Conservation (phyloP, 1,140 invertebrate genomes). For the Aphaenogaster ashmeadi region DNA sequence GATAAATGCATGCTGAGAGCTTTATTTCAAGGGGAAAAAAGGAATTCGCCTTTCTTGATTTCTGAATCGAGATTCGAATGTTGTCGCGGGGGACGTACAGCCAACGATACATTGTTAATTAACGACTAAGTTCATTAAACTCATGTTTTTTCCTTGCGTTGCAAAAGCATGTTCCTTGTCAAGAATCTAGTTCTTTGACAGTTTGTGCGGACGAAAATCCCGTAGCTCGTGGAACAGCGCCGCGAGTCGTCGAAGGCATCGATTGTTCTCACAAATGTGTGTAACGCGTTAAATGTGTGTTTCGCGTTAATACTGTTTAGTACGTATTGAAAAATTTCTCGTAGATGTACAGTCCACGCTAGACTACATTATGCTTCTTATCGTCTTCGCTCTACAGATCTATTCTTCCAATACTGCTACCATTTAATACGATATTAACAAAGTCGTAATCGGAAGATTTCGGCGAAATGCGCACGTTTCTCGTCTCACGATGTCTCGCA, state of each 20-base stretch:
- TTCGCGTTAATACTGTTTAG: conserved; percentile 56
- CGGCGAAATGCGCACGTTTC: conserved; percentile 39
- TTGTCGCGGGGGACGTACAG: conserved; percentile 19
- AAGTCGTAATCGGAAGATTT: conserved; percentile 64
- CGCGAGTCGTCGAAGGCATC: conserved; percentile 71
- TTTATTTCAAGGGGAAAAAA: conserved; percentile 66
- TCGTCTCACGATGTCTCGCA: conserved; percentile 3
- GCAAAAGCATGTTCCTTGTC: conserved; percentile 41
- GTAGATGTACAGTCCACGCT: conserved; percentile 74
- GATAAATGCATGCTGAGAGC: conserved; percentile 40
- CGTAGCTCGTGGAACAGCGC: conserved; percentile 55
- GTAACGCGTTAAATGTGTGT: conserved; percentile 10
- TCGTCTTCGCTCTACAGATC: conserved; percentile 32
- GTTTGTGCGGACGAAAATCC: conserved; percentile 37
- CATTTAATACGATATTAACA: conserved; percentile 62
- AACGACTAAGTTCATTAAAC: conserved; percentile 35
- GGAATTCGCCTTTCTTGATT: conserved; percentile 37
- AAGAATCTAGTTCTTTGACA: conserved; percentile 22
- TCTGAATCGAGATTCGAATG: conserved; percentile 31
- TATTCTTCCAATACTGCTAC: conserved; percentile 17
- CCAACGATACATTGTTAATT: conserved; percentile 54
- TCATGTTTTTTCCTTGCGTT: conserved; percentile 14
- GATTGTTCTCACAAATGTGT: conserved; percentile 65
- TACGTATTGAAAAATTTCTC: conserved; percentile 74
- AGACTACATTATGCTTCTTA: conserved; percentile 66